Base-by-base conservation (phyloP, 2,888 invertebrate genomes). In the Catocala fraxini region DNA sequence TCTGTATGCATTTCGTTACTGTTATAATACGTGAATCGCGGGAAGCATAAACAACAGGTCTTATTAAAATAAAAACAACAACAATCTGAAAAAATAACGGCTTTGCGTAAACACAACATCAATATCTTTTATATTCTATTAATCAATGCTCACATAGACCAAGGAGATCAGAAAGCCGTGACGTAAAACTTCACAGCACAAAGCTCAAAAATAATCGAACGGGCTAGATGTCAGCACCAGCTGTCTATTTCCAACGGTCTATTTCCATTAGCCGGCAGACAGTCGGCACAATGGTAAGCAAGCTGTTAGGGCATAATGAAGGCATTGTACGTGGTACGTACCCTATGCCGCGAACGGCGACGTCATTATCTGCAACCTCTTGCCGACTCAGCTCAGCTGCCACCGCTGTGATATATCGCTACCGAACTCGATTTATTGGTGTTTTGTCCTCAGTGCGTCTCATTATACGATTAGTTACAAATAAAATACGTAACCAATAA, bases 291-390 rank as follows among this genome's bases (percentile, higher is more conserved):
- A 90, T 90, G 84, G 89, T 87, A 87, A 89, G 91, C 89, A 88
- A 90, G 90, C 89, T 87, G 89, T 85, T 86, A 84, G 82, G 76
- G 80, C 81, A 88, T 91, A 91, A 91, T 91, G 90, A 91, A 89
- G 89, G 88, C 84, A 90, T 91, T 91, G 92, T 91, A 80, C 75
- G 80, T 75, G 76, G 25, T 25, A 25, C 25, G 1, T 39, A 39
- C 7, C 73, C 70, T 72, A 73, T 73, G 73, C 75, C 84, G 81
- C 84, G 80, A 77, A 77, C 79, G 81, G 80, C 87, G 87, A 88
- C 87, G 88, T 88, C 89, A 90, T 89, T 89, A 90, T 85, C 82
- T 84, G 87, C 86, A 84, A 86, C 85, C 86, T 84, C 84, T 80
- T 76, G 84, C 80, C 85, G 84, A 87, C 79, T 87, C 87, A 87